Conservation (phyloP, 2,888 invertebrate species). For the Tenthredo livida region DNA sequence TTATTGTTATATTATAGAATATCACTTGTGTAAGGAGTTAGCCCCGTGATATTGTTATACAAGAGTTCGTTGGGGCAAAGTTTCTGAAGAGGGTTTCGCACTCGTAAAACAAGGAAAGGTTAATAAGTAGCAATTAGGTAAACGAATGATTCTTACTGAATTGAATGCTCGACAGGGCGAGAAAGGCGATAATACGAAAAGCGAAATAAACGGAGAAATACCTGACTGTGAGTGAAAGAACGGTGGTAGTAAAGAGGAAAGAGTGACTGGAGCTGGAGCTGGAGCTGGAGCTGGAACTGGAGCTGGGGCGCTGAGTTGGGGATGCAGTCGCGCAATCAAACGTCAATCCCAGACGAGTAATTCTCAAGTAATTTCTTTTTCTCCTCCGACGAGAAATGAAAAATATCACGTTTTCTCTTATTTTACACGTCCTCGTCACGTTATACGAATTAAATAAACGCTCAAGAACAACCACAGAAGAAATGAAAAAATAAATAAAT, state of each 20-base stretch:
- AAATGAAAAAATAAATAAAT: not conserved
- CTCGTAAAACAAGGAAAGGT: constrained; percentile 55
- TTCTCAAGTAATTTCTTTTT: constrained; percentile 63
- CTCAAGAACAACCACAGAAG: not conserved
- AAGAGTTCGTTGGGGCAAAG: not conserved
- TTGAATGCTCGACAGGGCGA: constrained; percentile 62
- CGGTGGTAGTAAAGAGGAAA: constrained; percentile 52
- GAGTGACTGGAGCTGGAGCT: constrained; percentile 44
- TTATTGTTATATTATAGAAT: constrained; percentile 1
- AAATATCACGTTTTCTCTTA: constrained; percentile 41
- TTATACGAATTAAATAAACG: not conserved
- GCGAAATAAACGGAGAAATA: constrained; percentile 63
- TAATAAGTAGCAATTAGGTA: constrained; percentile 70
- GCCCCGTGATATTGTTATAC: not conserved
- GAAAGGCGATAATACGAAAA: constrained; percentile 68
- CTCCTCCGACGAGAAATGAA: constrained; percentile 34
- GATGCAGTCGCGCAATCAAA: constrained; percentile 68
- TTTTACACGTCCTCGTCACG: constrained; percentile 36
- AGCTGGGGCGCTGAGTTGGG: constrained; percentile 42
- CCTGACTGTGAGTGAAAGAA: constrained; percentile 41
- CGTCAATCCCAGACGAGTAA: constrained; percentile 73
- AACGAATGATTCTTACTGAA: constrained; percentile 70
- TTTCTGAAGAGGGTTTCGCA: constrained; percentile 39
- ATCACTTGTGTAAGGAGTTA: not conserved
- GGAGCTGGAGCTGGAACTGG: constrained; percentile 27